phyloP scores from a whole-genome alignment of 92 coral and sea anemone genomes.

The Phenganax marumi region DNA sequence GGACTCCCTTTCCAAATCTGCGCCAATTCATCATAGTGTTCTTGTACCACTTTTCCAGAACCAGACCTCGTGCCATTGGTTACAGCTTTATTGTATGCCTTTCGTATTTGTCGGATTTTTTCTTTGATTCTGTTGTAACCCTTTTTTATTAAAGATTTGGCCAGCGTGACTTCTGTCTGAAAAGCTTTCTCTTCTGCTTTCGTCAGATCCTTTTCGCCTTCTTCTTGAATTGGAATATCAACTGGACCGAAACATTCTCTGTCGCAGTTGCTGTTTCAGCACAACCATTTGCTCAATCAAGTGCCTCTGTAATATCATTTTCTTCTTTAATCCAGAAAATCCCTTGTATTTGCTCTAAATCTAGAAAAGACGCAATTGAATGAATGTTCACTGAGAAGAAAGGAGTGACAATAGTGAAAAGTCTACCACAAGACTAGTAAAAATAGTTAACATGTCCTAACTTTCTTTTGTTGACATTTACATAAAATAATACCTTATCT shows the following conservation, averaged over 20 bases:
- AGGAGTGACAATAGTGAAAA: too few relatives aligned
- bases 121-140: constrained; percentile 56
- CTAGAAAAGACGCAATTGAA: too few relatives aligned
- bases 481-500: too few relatives aligned
- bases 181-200: constrained; percentile 39
- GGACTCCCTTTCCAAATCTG: constrained; percentile 61
- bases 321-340: too few relatives aligned
- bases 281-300: too few relatives aligned
- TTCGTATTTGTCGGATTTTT: constrained; percentile 48
- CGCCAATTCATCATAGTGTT: constrained; percentile 43
- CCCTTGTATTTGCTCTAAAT: too few relatives aligned
- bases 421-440: too few relatives aligned
- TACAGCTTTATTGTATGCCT: constrained; percentile 52
- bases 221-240: constrained; percentile 26
- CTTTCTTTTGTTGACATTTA: too few relatives aligned
- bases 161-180: constrained; percentile 31
- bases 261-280: too few relatives aligned
- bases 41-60: constrained; percentile 50
- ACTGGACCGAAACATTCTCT: constrained; percentile 50
- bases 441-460: too few relatives aligned
- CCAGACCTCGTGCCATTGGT: constrained; percentile 57
- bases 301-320: too few relatives aligned
- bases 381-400: too few relatives aligned
- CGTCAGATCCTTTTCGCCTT: constrained; percentile 34
- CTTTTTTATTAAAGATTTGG: constrained; percentile 43